A percentile compares a stretch with the other conserved stretches of the same genome.
Conservation (phyloP, 2,113 vertebrate species). For the Psilopsiagon aymara region DNA sequence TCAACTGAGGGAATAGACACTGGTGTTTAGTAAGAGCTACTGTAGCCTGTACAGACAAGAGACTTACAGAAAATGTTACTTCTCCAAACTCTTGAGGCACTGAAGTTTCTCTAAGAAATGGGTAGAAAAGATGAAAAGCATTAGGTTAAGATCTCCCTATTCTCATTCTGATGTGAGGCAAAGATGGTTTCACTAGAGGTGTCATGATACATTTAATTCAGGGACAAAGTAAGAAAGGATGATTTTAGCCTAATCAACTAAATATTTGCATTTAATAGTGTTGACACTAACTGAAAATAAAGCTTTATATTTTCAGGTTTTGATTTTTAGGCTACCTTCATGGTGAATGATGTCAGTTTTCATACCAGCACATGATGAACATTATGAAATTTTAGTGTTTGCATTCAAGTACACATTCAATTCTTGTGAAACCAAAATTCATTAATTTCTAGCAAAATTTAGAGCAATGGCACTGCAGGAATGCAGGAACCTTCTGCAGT, state of each 20-base stretch:
- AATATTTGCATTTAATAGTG: not conserved
- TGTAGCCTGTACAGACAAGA: not conserved
- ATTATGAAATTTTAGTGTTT: not conserved
- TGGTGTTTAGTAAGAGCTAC: not conserved
- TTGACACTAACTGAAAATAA: not conserved
- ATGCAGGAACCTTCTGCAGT: not conserved
- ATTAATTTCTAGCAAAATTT: not conserved
- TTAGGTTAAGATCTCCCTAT: not conserved
- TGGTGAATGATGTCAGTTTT: not conserved
- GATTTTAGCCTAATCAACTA: not conserved
- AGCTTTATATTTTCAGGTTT: not conserved
- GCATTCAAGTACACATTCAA: not conserved
- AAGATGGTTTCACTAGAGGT: not conserved
- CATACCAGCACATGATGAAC: not conserved
- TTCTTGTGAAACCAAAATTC: not conserved
- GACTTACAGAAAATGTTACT: not conserved
- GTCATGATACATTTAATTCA: not conserved
- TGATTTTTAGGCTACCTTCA: not conserved
- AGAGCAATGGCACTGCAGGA: not conserved
- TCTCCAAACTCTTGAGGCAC: not conserved
- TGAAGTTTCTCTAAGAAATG: not conserved
- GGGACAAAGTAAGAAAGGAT: not conserved
- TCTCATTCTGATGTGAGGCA: not conserved
- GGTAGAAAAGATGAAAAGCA: not conserved
- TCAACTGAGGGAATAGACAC: not conserved